Conservation (phyloP, 1,140 invertebrate genomes). For the Zaprionus tsacasi region DNA sequence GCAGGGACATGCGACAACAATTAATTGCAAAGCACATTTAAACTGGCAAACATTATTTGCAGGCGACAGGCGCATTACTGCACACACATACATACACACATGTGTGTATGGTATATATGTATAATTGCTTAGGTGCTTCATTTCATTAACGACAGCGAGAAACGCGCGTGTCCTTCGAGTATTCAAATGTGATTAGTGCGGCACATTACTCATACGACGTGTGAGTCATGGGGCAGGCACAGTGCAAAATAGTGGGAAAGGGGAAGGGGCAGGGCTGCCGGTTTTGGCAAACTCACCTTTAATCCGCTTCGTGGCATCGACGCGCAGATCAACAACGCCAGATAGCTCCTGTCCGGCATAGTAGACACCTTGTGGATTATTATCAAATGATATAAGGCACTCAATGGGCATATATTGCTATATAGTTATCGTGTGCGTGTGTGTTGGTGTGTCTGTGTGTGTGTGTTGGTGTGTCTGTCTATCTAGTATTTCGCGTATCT, state of each 20-base stretch:
- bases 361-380: slow-evolving; percentile 85
- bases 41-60: slow-evolving; percentile 52
- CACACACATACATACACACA: slow-evolving; percentile 7
- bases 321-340: slow-evolving; percentile 84
- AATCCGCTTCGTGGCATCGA: slow-evolving; percentile 80
- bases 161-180: slow-evolving; percentile 48
- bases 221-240: slow-evolving; percentile 54
- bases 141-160: slow-evolving; percentile 54
- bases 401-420: slow-evolving; percentile 84
- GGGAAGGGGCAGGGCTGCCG: neutral
- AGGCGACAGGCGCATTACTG: slow-evolving; percentile 9
- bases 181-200: slow-evolving; percentile 37
- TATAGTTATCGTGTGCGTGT: slow-evolving; percentile 55
- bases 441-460: slow-evolving; percentile 19
- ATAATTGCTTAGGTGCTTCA: neutral
- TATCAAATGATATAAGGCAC: slow-evolving; percentile 85
- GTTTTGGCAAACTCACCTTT: slow-evolving; percentile 63
- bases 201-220: slow-evolving; percentile 56
- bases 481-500: neutral
- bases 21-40: slow-evolving; percentile 57
- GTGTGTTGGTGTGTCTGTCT: slow-evolving; percentile 16
- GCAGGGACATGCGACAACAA: slow-evolving; percentile 48
- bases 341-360: slow-evolving; percentile 86
- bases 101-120: neutral
- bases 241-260: neutral